phyloP scores from a whole-genome alignment of 2,797 vertebrate genomes.

The Rousettus madagascariensis region DNA sequence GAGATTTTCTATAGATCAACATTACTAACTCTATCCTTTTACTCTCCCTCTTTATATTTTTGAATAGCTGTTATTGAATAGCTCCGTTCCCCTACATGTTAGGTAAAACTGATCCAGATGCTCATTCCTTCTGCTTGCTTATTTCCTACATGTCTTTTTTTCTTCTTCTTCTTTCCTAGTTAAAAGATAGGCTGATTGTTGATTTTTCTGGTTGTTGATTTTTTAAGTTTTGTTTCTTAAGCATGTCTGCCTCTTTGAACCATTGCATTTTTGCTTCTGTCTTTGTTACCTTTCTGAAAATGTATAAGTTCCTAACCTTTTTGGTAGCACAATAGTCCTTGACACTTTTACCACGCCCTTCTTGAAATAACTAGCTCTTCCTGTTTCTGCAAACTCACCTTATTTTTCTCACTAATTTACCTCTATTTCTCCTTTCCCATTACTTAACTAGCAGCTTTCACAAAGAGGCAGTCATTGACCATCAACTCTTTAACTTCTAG shows the following conservation, averaged over 20 bases:
- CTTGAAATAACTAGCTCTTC: neutral
- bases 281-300: neutral
- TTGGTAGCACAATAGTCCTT: neutral
- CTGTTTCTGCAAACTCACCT: neutral
- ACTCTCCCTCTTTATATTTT: neutral
- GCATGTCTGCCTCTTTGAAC: neutral
- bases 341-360: neutral
- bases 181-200: too few relatives aligned
- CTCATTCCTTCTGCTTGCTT: neutral
- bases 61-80: conserved; percentile 10
- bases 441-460: conserved; percentile 23
- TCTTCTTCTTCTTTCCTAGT: too few relatives aligned
- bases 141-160: neutral
- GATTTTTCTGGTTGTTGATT: neutral
- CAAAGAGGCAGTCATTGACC: neutral
- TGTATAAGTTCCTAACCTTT: neutral
- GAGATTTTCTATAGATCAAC: neutral
- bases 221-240: conserved; percentile 42
- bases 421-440: conserved; percentile 1
- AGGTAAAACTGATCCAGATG: conserved; percentile 15
- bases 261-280: neutral
- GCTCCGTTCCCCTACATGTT: neutral
- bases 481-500: neutral
- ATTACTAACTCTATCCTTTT: conserved; percentile 2
- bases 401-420: neutral